Evolutionary conservation across 2,888 invertebrate genomes (phyloP).

Genomic region (Yponomeuta plumbellus): DNA sequence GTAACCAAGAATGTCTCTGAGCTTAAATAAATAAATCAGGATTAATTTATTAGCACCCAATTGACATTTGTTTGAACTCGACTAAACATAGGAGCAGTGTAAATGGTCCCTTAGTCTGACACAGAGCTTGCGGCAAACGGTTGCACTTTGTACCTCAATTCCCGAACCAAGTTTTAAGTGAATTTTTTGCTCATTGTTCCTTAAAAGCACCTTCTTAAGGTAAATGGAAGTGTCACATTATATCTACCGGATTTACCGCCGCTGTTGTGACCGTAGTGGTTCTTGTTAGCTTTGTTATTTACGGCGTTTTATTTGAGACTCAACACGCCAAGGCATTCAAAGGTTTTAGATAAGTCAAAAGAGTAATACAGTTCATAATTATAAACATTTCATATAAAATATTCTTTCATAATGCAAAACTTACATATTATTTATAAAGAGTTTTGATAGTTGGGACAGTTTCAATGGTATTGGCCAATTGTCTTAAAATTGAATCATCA

Average conservation of each 20-base stretch:
- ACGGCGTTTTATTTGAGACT: neutral
- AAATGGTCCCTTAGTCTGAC: constrained; percentile 62
- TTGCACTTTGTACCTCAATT: constrained; percentile 54
- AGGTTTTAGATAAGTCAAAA: too few relatives aligned
- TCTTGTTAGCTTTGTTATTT: neutral
- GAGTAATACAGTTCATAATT: too few relatives aligned
- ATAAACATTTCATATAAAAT: too few relatives aligned
- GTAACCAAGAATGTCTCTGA: too few relatives aligned
- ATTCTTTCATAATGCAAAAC: too few relatives aligned
- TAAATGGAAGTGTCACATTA: constrained; percentile 24
- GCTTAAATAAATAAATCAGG: too few relatives aligned
- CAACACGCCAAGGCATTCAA: neutral
- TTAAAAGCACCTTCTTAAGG: constrained; percentile 22
- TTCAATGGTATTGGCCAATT: too few relatives aligned
- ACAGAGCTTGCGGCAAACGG: constrained; percentile 43
- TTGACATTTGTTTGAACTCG: neutral
- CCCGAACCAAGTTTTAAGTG: constrained; percentile 20
- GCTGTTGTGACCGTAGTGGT: constrained; percentile 14
- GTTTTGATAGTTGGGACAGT: too few relatives aligned
- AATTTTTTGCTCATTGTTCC: constrained; percentile 19
- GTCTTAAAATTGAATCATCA: too few relatives aligned
- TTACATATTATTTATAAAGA: too few relatives aligned
- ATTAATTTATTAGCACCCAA: too few relatives aligned
- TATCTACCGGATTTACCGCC: constrained; percentile 14
- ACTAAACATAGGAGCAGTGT: constrained; percentile 29